Evolutionary conservation across 2,888 invertebrate species (phyloP), one percentile per base, ranked within the genome.

Genomic region (Macrophya alboannulata): DNA sequence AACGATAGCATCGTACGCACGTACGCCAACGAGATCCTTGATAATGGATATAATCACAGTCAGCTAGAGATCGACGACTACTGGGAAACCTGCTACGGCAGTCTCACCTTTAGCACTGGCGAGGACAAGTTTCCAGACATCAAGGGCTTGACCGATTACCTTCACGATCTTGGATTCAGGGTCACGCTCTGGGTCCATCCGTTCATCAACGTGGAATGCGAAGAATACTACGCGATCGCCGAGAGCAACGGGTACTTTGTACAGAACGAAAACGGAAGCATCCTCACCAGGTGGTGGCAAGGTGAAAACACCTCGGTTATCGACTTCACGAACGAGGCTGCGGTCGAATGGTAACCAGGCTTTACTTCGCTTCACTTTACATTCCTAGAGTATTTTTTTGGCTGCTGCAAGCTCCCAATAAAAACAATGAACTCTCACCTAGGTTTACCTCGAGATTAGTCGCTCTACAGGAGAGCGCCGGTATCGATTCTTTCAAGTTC

Each of bases 401-500:
- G n/a, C 17, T 55, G 9, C 10, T 37, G 17, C n/a, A 25, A 12
- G 55, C 8, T 21, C 9, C 55, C 17, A 31, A 55, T 62, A 43
- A 4, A 9, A 81, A 65, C 21, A n/a, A 62, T 65, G 62, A 40
- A 62, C 17, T 21, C n/a, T 25, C 21, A 31, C 31, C 3, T 86
- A 96, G 96, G 95, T 95, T 93, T 90, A 90, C 92, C 0, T 89
- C 91, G 21, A 93, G 95, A 76, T 88, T 95, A 48, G 93, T 92
- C 77, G 90, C 91, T 6, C 88, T 98, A 6, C 94, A 95, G 87
- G 94, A 94, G 0, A 94, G 95, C 8, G 96, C 95, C 86, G 96
- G 95, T 1, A 95, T 97, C 25, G 96, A 96, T 89, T 95, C 96
- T 84, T 95, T 96, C 88, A 97, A 97, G 93, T 97, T 97, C 90